Percentiles rank a stretch among this genome's conserved stretches.
Evolutionary conservation across 1,140 invertebrate genomes (phyloP).

Genomic region (Achroia grisella): DNA sequence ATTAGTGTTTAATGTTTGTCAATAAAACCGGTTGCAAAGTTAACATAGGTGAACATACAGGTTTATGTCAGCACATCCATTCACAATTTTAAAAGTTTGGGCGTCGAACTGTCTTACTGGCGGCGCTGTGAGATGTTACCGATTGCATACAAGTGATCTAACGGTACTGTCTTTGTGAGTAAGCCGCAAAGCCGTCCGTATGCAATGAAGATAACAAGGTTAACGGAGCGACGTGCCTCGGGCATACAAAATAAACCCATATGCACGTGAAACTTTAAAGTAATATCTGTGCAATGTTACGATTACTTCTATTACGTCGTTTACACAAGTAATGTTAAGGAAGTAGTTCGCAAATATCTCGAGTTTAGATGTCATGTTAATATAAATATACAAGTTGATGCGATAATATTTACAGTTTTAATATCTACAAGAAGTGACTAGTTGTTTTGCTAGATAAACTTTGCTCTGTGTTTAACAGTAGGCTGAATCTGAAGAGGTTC

Average conservation of each 20-base stretch:
- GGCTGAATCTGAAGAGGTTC: no score
- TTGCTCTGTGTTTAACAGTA: no score
- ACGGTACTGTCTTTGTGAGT: constrained; percentile 26
- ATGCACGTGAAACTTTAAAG: constrained; percentile 13
- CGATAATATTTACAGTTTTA: constrained; percentile 7
- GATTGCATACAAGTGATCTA: constrained; percentile 39
- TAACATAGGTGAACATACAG: no score
- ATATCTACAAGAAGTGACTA: no score
- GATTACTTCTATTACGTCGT: constrained; percentile 15
- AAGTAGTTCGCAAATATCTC: constrained; percentile 3
- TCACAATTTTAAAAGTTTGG: no score
- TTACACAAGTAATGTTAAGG: constrained; percentile 14
- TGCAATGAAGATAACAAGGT: constrained; percentile 47
- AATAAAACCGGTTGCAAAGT: no score
- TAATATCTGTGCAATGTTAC: constrained; percentile 10
- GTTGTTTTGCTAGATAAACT: no score
- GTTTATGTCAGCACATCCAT: no score
- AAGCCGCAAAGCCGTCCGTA: constrained; percentile 5
- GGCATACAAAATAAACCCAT: constrained; percentile 35
- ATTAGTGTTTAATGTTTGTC: no score
- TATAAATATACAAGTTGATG: constrained; percentile 9
- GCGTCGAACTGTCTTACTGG: background rate
- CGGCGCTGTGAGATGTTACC: constrained; percentile 7
- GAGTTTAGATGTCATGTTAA: constrained; percentile 1
- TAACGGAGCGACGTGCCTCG: constrained; percentile 35